A percentile compares a stretch with the other conserved stretches of the same genome.
phyloP scores from a whole-genome alignment of 2,888 invertebrate genomes.

The Caenorhabditis plicata region DNA sequence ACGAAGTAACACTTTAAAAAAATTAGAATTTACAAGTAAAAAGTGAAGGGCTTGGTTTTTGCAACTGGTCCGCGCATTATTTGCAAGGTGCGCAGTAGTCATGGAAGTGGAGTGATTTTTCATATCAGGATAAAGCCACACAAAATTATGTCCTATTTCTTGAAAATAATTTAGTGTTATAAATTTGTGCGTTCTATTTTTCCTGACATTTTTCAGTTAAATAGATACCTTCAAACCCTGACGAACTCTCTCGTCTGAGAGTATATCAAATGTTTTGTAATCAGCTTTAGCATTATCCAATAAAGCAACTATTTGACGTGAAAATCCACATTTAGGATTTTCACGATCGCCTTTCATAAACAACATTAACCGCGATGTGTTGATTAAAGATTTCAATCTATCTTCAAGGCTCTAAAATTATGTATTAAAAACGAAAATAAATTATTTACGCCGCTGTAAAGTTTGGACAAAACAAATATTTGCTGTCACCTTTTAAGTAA shows the following conservation, averaged over 20 bases:
- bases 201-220: not conserved
- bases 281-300: conserved; percentile 73
- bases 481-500: too few species aligned
- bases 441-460: not conserved
- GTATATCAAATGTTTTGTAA: conserved; percentile 70
- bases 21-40: too few species aligned
- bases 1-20: too few species aligned
- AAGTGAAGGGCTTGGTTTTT: too few species aligned
- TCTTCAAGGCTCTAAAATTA: conserved; percentile 60
- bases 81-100: too few species aligned
- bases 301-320: conserved; percentile 78
- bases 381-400: conserved; percentile 69
- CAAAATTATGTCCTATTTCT: not conserved
- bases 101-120: too few species aligned
- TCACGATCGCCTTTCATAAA: conserved; percentile 71
- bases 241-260: conserved; percentile 69
- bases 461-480: too few species aligned
- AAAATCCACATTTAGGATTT: conserved; percentile 71
- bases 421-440: not conserved
- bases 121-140: too few species aligned
- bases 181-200: too few species aligned
- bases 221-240: conserved; percentile 66
- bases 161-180: too few species aligned
- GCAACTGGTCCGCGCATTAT: too few species aligned
- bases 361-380: conserved; percentile 69